These are phyloP conservation scores for Caenorhabditis sp. DNA, from an alignment of 2,888 invertebrate genomes.

Conservation along the genomic window DNA sequence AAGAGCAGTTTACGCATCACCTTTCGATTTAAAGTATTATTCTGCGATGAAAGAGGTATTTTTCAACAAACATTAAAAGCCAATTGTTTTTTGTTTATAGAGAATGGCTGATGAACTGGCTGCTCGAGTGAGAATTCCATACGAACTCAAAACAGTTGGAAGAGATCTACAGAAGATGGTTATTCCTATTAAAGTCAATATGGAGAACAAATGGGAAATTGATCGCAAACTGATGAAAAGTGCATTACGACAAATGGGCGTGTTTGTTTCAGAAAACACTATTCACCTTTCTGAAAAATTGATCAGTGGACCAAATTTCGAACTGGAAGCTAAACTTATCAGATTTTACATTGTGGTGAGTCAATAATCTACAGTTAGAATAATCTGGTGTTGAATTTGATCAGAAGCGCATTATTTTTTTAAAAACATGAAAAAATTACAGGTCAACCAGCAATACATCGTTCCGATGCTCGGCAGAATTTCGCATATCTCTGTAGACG, in stretches of 20 bases:
- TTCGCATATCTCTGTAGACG: constrained; percentile 65
- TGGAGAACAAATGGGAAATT: constrained; percentile 65
- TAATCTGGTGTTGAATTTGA: background rate
- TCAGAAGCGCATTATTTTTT: background rate
- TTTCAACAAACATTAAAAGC: background rate
- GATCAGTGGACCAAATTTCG: constrained; percentile 84
- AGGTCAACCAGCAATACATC: constrained; percentile 56
- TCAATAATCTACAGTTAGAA: background rate
- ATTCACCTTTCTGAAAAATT: constrained; percentile 80
- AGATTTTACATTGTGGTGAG: constrained; percentile 64
- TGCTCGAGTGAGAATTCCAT: constrained; percentile 62
- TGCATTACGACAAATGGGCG: constrained; percentile 64
- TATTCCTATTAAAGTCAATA: constrained; percentile 61
- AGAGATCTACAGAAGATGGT: constrained; percentile 56
- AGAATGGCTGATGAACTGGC: constrained; percentile 67
- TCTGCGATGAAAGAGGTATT: constrained; percentile 63
- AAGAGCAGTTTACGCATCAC: constrained; percentile 68
- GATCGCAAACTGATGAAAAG: constrained; percentile 53
- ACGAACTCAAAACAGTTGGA: constrained; percentile 56
- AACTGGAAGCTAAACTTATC: constrained; percentile 78
- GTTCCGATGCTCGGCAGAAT: constrained; percentile 69
- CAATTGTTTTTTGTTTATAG: constrained; percentile 34
- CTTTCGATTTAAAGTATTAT: constrained; percentile 68
- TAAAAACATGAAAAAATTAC: background rate
- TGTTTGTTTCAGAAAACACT: constrained; percentile 79